Percentiles rank a stretch among this genome's conserved stretches.
These are phyloP conservation scores for Mormyrus hasselquistii DNA, from an alignment of 2,797 vertebrate species.

Conservation along the genomic window DNA sequence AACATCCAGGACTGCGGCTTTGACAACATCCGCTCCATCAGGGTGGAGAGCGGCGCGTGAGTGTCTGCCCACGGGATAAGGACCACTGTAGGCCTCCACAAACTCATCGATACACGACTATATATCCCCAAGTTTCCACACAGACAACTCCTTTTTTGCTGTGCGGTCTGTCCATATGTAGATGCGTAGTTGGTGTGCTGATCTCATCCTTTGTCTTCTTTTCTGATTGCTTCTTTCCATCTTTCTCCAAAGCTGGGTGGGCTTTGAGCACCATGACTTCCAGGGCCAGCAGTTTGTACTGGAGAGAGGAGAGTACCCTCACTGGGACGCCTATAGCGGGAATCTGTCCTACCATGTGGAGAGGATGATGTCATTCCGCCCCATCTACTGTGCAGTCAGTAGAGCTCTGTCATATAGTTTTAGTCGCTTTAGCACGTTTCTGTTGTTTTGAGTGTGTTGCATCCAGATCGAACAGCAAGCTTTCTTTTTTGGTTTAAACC, in stretches of 20 bases:
- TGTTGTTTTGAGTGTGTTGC: neutral
- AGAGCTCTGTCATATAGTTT: neutral
- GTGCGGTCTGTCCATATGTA: neutral
- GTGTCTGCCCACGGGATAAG: constrained; percentile 34
- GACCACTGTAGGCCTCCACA: neutral
- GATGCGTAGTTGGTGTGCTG: neutral
- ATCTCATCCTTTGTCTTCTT: neutral
- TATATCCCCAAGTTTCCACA: neutral
- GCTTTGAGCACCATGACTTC: constrained; percentile 74
- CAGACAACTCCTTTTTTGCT: neutral
- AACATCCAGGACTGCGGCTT: constrained; percentile 72
- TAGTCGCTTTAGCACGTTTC: neutral
- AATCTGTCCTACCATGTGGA: constrained; percentile 57
- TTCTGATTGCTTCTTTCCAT: neutral
- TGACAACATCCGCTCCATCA: constrained; percentile 72
- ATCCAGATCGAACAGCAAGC: neutral
- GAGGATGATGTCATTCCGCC: constrained; percentile 58
- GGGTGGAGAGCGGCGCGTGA: constrained; percentile 74
- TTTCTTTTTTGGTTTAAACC: neutral
- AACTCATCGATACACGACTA: neutral
- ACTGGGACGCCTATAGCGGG: constrained; percentile 73
- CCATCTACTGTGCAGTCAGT: constrained; percentile 69
- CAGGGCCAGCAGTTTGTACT: constrained; percentile 76
- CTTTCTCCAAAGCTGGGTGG: constrained; percentile 62
- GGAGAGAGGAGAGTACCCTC: constrained; percentile 74